phyloP scores from a whole-genome alignment of 2,797 vertebrate genomes.

The Heteromormyrus szaboi region DNA sequence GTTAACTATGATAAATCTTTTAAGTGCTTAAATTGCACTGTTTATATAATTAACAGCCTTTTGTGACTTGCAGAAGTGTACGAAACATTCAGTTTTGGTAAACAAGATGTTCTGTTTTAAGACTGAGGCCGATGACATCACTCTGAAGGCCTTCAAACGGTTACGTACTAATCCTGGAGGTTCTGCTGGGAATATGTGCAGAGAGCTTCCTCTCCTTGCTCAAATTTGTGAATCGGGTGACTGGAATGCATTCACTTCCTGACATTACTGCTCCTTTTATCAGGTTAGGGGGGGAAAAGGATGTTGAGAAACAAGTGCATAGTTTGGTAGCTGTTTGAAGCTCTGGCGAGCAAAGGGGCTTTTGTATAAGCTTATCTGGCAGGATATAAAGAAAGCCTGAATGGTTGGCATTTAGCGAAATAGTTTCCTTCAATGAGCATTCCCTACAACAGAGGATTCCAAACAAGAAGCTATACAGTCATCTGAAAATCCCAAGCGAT shows the following conservation, averaged over 20 bases:
- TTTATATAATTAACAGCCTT: conserved; percentile 5
- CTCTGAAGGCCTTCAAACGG: not conserved
- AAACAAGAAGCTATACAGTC: conserved; percentile 52
- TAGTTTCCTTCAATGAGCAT: conserved; percentile 67
- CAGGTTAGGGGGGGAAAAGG: conserved; percentile 50
- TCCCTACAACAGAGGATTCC: conserved; percentile 53
- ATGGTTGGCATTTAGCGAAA: conserved; percentile 66
- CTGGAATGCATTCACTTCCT: conserved; percentile 67
- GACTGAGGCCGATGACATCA: not conserved
- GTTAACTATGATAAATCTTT: not conserved
- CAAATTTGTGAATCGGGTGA: conserved; percentile 56
- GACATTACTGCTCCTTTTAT: conserved; percentile 66
- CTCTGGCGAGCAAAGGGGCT: conserved; percentile 40
- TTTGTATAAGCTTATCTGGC: conserved; percentile 70
- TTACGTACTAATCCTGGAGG: conserved; percentile 14
- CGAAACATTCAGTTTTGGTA: not conserved
- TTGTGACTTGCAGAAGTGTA: not conserved
- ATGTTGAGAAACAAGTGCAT: conserved; percentile 63
- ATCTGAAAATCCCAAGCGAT: conserved; percentile 36
- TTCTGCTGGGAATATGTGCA: conserved; percentile 12
- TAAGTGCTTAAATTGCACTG: conserved; percentile 6
- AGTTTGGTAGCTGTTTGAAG: conserved; percentile 47
- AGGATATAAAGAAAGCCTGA: conserved; percentile 67
- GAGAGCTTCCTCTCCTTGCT: conserved; percentile 32
- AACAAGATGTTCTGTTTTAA: conserved; percentile 14